Evolutionary conservation across 2,888 invertebrate species (phyloP).

Genomic region (Ophioninae sp.): DNA sequence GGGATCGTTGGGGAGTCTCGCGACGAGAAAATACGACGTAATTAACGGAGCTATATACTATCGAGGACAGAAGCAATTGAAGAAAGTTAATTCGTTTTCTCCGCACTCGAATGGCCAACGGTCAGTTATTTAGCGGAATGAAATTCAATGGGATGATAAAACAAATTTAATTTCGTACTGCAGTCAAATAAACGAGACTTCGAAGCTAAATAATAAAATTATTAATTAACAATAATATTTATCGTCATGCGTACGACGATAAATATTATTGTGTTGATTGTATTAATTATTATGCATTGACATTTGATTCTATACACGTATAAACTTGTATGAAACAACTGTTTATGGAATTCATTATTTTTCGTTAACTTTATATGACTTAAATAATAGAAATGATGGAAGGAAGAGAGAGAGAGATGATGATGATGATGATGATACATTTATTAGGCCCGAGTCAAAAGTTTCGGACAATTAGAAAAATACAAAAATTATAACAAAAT

Average conservation of each 20-base stretch:
- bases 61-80: constrained; percentile 7
- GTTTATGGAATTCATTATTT: no score
- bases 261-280: neutral
- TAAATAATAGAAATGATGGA: no score
- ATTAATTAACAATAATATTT: neutral
- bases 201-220: neutral
- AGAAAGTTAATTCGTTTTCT: constrained; percentile 49
- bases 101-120: constrained; percentile 18
- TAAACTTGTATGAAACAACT: no score
- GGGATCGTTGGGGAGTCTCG: neutral
- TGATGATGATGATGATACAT: no score
- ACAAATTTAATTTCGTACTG: neutral
- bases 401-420: no score
- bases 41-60: neutral
- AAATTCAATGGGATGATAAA: neutral
- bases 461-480: no score
- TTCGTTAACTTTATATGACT: no score
- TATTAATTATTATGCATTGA: neutral
- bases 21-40: neutral
- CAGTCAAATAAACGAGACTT: neutral
- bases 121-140: neutral
- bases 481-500: no score
- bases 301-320: neutral
- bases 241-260: neutral
- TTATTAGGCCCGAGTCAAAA: no score